A percentile compares a stretch with the other conserved stretches of the same genome.
phyloP scores from a whole-genome alignment of 2,797 vertebrate species.

The Alcedo atthis region DNA sequence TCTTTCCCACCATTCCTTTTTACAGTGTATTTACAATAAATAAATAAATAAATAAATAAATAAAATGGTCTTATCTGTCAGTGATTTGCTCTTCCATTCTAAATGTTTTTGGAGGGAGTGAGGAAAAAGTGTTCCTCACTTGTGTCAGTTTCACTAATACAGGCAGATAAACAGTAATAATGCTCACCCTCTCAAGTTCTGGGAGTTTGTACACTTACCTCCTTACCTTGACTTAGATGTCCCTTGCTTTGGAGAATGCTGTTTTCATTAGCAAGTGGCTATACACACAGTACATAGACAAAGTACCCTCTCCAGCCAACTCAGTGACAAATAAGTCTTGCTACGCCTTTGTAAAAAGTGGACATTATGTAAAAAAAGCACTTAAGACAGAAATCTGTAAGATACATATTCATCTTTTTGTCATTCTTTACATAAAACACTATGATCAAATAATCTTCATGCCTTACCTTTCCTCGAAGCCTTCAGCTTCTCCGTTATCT shows the following conservation, averaged over 20 bases:
- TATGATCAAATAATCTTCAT: background rate
- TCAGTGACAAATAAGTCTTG: background rate
- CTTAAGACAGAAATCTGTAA: background rate
- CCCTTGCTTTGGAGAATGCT: background rate
- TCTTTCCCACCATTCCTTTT: background rate
- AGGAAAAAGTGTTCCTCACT: background rate
- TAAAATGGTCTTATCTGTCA: background rate
- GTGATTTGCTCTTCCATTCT: background rate
- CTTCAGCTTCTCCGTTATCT: conserved; percentile 87
- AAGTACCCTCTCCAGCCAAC: background rate
- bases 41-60: background rate
- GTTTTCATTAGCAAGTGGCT: background rate
- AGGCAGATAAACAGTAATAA: background rate
- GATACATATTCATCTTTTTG: background rate
- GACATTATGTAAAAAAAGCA: background rate
- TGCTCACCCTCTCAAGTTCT: background rate
- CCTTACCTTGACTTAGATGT: background rate
- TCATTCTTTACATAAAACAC: background rate
- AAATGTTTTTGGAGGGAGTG: background rate
- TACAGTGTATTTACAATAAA: background rate
- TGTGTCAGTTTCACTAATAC: background rate
- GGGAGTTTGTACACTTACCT: background rate
- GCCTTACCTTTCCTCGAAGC: conserved; percentile 84
- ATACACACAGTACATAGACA: background rate
- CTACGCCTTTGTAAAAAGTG: background rate